Evolutionary conservation across 2,113 vertebrate genomes (phyloP).

Genomic region (Donacobius atricapilla): DNA sequence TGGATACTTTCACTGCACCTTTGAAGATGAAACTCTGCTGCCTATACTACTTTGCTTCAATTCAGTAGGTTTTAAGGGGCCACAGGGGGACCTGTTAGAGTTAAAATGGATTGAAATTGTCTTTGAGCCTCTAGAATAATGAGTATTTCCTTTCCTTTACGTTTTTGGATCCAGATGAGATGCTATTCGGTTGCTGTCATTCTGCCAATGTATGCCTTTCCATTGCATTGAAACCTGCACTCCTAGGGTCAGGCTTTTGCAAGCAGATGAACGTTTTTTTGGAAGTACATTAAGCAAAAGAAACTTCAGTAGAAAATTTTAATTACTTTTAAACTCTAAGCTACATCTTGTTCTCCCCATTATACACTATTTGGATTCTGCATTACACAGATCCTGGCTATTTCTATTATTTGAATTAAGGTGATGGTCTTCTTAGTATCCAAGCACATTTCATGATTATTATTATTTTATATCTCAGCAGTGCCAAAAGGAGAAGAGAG

Average conservation of each 20-base stretch:
- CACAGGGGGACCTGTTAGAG: conserved; percentile 65
- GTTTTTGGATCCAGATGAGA: conserved; percentile 70
- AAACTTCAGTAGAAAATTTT: conserved; percentile 60
- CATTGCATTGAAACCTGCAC: conserved; percentile 18
- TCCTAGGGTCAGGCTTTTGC: conserved; percentile 57
- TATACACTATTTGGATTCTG: conserved; percentile 40
- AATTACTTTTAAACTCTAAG: conserved; percentile 58
- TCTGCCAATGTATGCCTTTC: conserved; percentile 31
- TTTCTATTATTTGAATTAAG: conserved; percentile 43
- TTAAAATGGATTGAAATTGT: conserved; percentile 71
- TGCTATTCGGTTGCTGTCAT: conserved; percentile 55
- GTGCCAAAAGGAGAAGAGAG: conserved; percentile 29
- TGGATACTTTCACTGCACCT: conserved; percentile 63
- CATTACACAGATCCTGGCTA: neutral
- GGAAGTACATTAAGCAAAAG: conserved; percentile 50
- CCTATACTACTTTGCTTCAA: conserved; percentile 65
- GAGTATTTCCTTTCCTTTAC: conserved; percentile 71
- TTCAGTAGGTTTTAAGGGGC: conserved; percentile 74
- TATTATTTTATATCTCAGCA: conserved; percentile 34
- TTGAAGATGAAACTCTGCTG: conserved; percentile 70
- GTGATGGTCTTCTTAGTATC: conserved; percentile 35
- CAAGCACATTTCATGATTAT: conserved; percentile 21
- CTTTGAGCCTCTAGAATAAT: conserved; percentile 73
- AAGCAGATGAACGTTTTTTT: neutral
- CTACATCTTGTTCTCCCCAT: conserved; percentile 36